Conservation (phyloP, 2,888 invertebrate genomes). For the Machimus rusticus region DNA sequence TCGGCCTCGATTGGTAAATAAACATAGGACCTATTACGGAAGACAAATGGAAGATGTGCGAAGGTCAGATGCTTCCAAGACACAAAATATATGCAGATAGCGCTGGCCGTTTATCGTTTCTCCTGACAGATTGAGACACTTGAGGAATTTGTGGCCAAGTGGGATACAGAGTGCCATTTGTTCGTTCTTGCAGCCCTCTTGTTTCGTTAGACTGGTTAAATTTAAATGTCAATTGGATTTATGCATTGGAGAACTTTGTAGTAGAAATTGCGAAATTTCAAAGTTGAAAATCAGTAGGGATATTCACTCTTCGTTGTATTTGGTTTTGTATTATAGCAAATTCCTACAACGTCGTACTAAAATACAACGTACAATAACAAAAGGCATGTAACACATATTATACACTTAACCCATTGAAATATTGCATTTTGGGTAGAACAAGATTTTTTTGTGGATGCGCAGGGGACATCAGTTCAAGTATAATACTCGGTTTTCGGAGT, state of each 20-base stretch:
- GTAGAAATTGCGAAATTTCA: background rate
- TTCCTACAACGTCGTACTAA: no score
- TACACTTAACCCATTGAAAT: no score
- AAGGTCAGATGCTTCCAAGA: background rate
- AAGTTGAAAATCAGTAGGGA: no score
- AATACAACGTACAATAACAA: no score
- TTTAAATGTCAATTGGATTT: background rate
- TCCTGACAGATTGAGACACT: conserved; percentile 8
- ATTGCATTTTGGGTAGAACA: no score
- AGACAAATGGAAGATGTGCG: background rate
- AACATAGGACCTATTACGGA: background rate
- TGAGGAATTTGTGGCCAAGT: conserved; percentile 10
- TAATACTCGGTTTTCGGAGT: no score
- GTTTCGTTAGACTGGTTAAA: no score
- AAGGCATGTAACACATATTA: no score
- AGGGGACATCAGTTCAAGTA: no score
- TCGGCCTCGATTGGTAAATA: background rate
- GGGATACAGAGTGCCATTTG: background rate
- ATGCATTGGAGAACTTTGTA: background rate
- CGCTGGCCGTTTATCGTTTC: background rate
- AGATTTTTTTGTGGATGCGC: no score
- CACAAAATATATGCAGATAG: background rate
- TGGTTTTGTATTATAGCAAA: no score
- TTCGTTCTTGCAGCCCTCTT: background rate
- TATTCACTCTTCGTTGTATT: no score